phyloP scores from a whole-genome alignment of 2,113 vertebrate species.

The Leiothrix lutea region DNA sequence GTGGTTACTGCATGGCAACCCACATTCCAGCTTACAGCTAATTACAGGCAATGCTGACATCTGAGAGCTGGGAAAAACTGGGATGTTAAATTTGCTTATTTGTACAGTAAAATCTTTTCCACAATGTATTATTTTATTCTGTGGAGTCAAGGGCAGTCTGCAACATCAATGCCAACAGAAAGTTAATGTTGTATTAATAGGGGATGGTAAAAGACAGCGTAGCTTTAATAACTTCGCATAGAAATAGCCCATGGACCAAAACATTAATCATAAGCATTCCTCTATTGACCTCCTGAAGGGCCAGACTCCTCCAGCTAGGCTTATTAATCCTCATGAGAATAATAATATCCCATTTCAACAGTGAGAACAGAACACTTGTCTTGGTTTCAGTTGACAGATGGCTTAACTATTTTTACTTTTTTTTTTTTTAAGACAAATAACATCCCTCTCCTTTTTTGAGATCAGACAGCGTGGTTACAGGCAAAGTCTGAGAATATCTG shows the following conservation, averaged over 20 bases:
- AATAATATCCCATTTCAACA: constrained; percentile 55
- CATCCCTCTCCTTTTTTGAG: not conserved
- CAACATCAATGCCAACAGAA: not conserved
- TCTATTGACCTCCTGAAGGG: constrained; percentile 22
- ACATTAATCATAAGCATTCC: constrained; percentile 48
- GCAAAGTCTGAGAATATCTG: constrained; percentile 4
- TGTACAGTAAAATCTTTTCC: constrained; percentile 26
- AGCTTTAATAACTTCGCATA: constrained; percentile 9
- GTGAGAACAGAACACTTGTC: constrained; percentile 46
- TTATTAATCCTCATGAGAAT: constrained; percentile 41
- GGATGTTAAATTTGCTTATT: constrained; percentile 25
- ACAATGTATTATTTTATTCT: constrained; percentile 17
- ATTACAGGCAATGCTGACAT: constrained; percentile 22
- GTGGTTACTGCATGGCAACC: constrained; percentile 27
- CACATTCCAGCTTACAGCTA: constrained; percentile 35
- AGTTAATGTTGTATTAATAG: not conserved
- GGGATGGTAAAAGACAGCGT: not conserved
- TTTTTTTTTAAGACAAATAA: constrained; percentile 9
- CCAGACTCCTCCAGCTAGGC: constrained; percentile 32
- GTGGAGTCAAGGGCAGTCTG: not conserved
- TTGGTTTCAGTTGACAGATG: constrained; percentile 9
- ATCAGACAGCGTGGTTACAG: not conserved
- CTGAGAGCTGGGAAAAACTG: constrained; percentile 33
- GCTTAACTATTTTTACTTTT: not conserved
- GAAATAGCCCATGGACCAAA: constrained; percentile 28